Conservation (phyloP, 2,888 invertebrate species). For the Conomelus anceps region DNA sequence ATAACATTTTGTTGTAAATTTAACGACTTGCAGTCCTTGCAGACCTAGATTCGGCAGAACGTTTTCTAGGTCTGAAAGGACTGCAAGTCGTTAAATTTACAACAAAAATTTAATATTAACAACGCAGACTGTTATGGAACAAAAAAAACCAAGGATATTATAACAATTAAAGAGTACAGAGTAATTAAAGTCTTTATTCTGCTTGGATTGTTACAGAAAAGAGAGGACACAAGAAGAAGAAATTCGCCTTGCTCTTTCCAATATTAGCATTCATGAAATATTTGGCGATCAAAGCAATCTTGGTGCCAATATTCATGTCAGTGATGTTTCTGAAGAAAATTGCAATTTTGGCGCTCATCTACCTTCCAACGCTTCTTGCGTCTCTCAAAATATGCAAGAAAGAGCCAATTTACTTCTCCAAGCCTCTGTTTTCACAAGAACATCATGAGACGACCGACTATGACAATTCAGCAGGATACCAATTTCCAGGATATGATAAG, state of each 20-base stretch:
- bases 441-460: background rate
- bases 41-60: too few species aligned
- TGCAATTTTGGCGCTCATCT: background rate
- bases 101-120: too few species aligned
- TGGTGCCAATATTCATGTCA: background rate
- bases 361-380: background rate
- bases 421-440: background rate
- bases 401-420: background rate
- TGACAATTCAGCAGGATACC: background rate
- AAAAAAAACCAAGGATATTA: too few species aligned
- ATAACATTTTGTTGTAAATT: too few species aligned
- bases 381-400: conserved; percentile 5
- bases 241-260: background rate
- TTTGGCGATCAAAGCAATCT: background rate
- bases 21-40: too few species aligned
- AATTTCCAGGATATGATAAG: background rate
- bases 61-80: too few species aligned
- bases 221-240: conserved; percentile 1
- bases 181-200: background rate
- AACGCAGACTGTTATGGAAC: too few species aligned
- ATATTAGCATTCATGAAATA: background rate
- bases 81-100: too few species aligned
- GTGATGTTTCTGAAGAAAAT: background rate
- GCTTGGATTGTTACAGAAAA: background rate
- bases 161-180: too few species aligned